Evolutionary conservation across 2,113 vertebrate genomes (phyloP).

Genomic region (Grus americana): DNA sequence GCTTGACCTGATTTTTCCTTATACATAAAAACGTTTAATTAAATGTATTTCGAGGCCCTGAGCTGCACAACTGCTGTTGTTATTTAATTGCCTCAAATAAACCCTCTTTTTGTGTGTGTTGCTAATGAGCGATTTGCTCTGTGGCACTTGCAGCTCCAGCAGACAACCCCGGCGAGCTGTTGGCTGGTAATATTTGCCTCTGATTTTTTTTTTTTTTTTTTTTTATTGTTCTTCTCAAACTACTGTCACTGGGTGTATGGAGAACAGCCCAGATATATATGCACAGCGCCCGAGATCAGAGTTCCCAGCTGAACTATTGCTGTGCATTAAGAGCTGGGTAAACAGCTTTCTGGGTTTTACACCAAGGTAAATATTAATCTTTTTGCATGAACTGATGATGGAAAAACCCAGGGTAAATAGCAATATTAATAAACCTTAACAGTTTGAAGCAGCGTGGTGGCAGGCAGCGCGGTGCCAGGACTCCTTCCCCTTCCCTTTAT

Average conservation of each 20-base stretch:
- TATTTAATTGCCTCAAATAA: conserved; percentile 56
- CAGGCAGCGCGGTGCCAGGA: background rate
- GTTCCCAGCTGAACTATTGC: conserved; percentile 23
- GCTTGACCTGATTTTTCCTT: conserved; percentile 47
- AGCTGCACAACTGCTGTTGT: conserved; percentile 50
- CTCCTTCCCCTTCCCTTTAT: background rate
- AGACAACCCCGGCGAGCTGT: background rate
- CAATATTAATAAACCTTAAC: conserved; percentile 40
- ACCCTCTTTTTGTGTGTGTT: background rate
- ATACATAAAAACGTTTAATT: conserved; percentile 40
- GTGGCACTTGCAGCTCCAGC: conserved; percentile 34
- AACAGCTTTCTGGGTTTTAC: conserved; percentile 64
- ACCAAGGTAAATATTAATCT: conserved; percentile 62
- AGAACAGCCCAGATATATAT: background rate
- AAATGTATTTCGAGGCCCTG: conserved; percentile 40
- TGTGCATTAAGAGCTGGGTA: conserved; percentile 39
- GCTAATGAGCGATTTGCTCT: conserved; percentile 63
- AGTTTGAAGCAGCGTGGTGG: background rate
- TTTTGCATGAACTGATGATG: background rate
- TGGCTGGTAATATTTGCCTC: conserved; percentile 31
- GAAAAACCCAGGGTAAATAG: conserved; percentile 59
- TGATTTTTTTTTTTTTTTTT: background rate
- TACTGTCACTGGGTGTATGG: background rate
- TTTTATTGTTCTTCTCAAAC: conserved; percentile 24
- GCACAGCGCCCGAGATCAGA: background rate